Evolutionary conservation across 1,140 invertebrate species (phyloP), one percentile per base, ranked within the genome.

Genomic region (Caenorhabditis brenneri): DNA sequence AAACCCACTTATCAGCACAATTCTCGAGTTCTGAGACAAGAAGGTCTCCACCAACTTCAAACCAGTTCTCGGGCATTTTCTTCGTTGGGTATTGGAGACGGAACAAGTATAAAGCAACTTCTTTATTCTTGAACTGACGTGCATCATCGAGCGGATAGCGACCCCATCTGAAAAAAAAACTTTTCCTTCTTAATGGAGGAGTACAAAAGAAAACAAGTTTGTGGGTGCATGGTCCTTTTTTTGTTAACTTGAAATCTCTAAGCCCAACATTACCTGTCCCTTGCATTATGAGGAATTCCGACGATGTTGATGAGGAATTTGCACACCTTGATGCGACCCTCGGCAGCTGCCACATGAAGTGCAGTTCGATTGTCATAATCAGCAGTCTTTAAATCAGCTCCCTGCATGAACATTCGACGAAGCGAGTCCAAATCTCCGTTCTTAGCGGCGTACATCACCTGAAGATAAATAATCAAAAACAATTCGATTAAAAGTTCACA

Each of bases 351-450:
- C 27, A 92, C 82, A 86, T 92, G 92, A 36, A 92, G 87, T 0
- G 92, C 92, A n/a, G 92, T 92, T 22, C 92, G 89, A 95, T 95
- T 94, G 97, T 95, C 22, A 95, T 97, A 65, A 95, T 96, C 51
- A 96, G 91, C 86, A 94, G 94, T 91, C 95, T 95, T 90, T 96
- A 96, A 89, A 79, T 91, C 90, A 49, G 81, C 53, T 31, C 88
- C 88, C 53, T 91, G 84, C 24, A 91, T 55, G 69, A 85, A 87
- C 27, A 90, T 74, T 49, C 90, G 29, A 5, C 82, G 83, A 10
- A 87, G 86, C 1, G 69, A 80, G 36, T 89, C 85, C 24, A 90
- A 98, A 93, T 93, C 98, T 95, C 10, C 97, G 96, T 90, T 95
- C 95, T 29, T 95, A 7, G 96, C 95, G 24, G 95, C 96, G 91